phyloP scores from a whole-genome alignment of 1,140 invertebrate genomes.

The Teleogryllus occipitalis region DNA sequence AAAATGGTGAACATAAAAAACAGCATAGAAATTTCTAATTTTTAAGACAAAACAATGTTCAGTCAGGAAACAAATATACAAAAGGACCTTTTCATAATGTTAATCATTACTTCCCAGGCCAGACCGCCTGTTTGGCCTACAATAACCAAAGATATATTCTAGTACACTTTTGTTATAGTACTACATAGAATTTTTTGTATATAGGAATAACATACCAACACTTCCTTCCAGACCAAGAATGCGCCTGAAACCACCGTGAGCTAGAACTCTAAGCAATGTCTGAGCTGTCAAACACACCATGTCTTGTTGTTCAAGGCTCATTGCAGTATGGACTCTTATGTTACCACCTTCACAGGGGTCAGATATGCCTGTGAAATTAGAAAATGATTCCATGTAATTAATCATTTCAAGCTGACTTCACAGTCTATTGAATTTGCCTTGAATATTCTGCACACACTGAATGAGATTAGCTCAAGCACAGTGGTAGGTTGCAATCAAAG shows the following conservation, averaged over 20 bases:
- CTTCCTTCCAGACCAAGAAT: constrained; percentile 64
- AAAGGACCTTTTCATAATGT: background rate
- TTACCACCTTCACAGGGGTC: constrained; percentile 89
- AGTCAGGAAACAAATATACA: background rate
- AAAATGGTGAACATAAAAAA: background rate
- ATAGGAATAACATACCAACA: constrained; percentile 34
- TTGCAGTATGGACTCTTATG: constrained; percentile 80
- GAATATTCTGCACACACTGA: too few relatives aligned
- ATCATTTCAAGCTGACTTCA: too few relatives aligned
- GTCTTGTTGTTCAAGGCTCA: constrained; percentile 93
- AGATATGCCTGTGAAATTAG: constrained; percentile 52
- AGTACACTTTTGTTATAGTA: too few relatives aligned
- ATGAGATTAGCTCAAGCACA: too few relatives aligned
- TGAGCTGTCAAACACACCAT: constrained; percentile 85
- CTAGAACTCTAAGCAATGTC: constrained; percentile 77
- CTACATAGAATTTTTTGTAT: too few relatives aligned
- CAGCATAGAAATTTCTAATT: background rate
- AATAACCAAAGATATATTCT: too few relatives aligned
- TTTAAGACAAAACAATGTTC: background rate
- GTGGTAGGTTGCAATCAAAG: too few relatives aligned
- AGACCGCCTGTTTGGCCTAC: too few relatives aligned
- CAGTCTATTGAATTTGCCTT: too few relatives aligned
- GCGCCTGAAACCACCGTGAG: constrained; percentile 86
- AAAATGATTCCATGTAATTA: constrained; percentile 1
- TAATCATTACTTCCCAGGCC: background rate